Base-by-base conservation (phyloP, 2,888 invertebrate genomes). In the Digitonthophagus gazella region DNA sequence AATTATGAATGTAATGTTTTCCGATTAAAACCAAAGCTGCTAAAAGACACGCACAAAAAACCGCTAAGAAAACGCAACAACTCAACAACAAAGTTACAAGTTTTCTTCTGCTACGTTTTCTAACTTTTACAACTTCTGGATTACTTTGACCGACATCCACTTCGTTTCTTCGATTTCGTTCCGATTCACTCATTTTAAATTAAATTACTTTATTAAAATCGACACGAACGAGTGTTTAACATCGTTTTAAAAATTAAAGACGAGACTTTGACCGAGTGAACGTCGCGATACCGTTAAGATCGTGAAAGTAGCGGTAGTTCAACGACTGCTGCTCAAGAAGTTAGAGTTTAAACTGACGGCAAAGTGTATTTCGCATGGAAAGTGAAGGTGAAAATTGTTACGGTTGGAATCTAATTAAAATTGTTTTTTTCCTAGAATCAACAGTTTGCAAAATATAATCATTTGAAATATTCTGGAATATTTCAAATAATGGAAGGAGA, bases 21-120 rank as follows among this genome's bases (percentile, higher is more conserved):
- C 80, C 80, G 5, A 81, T 76, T 18, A 82, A 74, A 63, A 82
- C 78, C 6, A 83, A 73, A 16, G 79, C 79, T 0, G 79, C 75
- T 58, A 81, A 72, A 63, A 82, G 75, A 73, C 80, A 78, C 28
- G 74, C 78, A 71, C 80, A 80, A 54, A 80, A 68, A 15, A 82
- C 75, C 19, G 79, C 74, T 68, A 81, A 75, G 71, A 81, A 79
- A 44, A 80, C 69, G 71, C 82, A 81, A 68, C 80, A 81, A 69
- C 78, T 80, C 16, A 78, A 67, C 8, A 81, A 71, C 64, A 78
- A 74, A 18, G 76, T 68, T 28, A 68, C 44, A 18, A 68, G 28
- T 14, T 65, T 68, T 56, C 68, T 57, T 44, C 20, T 44, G 15
- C 19, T 61, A 0, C 61, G 16, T 19, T 61, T 61, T 61, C 20